These are phyloP conservation scores for Ips nitidus DNA, from an alignment of 1,140 invertebrate genomes.

Conservation along the genomic window DNA sequence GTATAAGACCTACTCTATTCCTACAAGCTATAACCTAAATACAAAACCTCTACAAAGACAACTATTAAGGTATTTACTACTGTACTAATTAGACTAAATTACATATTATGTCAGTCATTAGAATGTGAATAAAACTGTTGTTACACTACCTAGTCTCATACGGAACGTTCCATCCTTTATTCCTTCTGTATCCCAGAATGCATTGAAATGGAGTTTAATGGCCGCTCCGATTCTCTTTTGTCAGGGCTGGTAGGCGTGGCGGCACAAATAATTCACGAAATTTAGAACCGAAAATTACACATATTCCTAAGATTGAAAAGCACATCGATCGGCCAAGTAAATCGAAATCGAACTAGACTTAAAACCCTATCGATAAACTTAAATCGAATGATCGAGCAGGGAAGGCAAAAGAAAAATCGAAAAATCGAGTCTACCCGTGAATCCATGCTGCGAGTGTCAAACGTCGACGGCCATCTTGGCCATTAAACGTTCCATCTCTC, in stretches of 20 bases:
- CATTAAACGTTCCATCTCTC: slow-evolving; percentile 39
- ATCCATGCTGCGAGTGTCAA: slow-evolving; percentile 23
- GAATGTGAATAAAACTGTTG: too few relatives aligned
- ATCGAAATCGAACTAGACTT: not conserved
- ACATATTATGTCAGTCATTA: too few relatives aligned
- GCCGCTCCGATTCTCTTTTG: slow-evolving; percentile 47
- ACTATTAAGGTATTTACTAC: too few relatives aligned
- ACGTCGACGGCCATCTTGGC: slow-evolving; percentile 46
- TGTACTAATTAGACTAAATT: too few relatives aligned
- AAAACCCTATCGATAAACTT: not conserved
- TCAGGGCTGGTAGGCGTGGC: slow-evolving; percentile 44
- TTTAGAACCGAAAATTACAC: not conserved
- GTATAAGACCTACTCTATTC: too few relatives aligned
- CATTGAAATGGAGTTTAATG: slow-evolving; percentile 48
- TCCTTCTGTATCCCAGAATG: slow-evolving; percentile 40
- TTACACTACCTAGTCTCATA: too few relatives aligned
- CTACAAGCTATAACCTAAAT: too few relatives aligned
- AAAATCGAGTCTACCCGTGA: not conserved
- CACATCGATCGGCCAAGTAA: not conserved
- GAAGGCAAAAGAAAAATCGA: not conserved
- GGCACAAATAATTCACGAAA: slow-evolving; percentile 23
- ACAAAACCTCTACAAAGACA: too few relatives aligned
- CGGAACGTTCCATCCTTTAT: not conserved
- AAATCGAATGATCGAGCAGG: not conserved
- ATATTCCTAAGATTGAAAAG: not conserved